phyloP scores from a whole-genome alignment of 2,113 vertebrate genomes.

The Phasianus colchicus region DNA sequence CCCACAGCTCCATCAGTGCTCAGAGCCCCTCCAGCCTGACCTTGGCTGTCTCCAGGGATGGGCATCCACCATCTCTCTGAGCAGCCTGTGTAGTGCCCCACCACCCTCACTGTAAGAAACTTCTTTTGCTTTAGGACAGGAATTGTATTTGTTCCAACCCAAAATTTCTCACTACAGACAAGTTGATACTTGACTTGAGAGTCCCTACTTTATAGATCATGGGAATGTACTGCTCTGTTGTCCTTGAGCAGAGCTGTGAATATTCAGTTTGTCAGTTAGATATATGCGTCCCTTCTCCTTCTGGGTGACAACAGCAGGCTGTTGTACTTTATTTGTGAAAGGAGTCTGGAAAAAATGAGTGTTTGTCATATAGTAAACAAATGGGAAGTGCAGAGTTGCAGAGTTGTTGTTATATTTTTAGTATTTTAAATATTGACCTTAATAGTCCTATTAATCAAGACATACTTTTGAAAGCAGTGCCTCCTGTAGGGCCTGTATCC shows the following conservation, averaged over 20 bases:
- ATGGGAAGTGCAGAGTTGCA: background rate
- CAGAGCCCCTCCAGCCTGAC: no score
- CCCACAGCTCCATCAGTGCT: no score
- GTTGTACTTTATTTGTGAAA: background rate
- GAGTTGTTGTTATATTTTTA: background rate
- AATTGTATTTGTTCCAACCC: background rate
- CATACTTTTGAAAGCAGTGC: rapidly evolving
- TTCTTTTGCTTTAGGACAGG: background rate
- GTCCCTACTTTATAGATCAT: background rate
- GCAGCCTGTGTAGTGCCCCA: background rate
- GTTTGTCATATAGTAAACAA: background rate
- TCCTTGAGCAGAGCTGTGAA: background rate
- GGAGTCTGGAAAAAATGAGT: background rate
- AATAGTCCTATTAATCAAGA: rapidly evolving
- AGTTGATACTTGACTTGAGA: background rate
- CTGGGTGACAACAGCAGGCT: background rate
- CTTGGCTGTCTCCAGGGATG: no score
- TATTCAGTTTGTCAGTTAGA: background rate
- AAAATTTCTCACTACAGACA: background rate
- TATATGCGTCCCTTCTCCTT: background rate
- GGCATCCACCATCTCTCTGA: background rate
- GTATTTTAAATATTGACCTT: background rate
- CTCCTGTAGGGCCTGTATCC: background rate
- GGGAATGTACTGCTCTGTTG: background rate
- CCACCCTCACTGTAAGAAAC: no score